Evolutionary conservation across 2,113 vertebrate species (phyloP), one percentile per base, ranked within the genome.

Genomic region (Gopherus flavomarginatus): DNA sequence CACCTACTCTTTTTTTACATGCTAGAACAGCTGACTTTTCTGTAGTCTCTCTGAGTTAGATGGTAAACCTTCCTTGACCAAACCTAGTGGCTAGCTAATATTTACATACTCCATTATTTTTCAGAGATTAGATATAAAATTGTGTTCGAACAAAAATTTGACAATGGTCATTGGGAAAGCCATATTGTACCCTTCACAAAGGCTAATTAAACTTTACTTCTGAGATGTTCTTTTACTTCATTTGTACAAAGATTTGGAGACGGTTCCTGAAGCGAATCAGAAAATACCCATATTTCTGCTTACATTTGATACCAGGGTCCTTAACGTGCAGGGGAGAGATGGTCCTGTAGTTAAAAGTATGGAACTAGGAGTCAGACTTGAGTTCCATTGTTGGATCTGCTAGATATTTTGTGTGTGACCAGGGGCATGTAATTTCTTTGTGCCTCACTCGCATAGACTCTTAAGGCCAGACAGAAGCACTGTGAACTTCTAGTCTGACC

Each of bases 361-460:
- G 26, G 87, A 75, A 6, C 0, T 0, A 42, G 44, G 47, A 84
- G 35, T 69, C 8, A 8, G 44, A 90, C 88, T 87, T 83, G 86
- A 53, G 86, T 90, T 96, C 83, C 78, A 88, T 69, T 86, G 90
- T 42, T 83, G 83, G 81, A 21, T 92, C 90, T 92, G 90, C 72
- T 69, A 62, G 90, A 62, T 11, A 83, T 94, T 90, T 96, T 95
- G 50, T 77, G 81, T 92, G 87, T 57, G 96, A 90, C 95, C 96
- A 93, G 89, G 95, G 92, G 93, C 90, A 90, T 69, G 56, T 26
- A 85, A 2, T 5, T 31, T 0, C 96, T 92, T 94, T 95, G 90
- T 87, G 83, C 85, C 85, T 84, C 3, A 1, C 89, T 57, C 1
- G 69, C 94, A 89, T 49, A 26, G 31, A 65, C 62, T 65, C 6